These are phyloP conservation scores for Heliconius nattereri DNA, from an alignment of 1,140 invertebrate species.

Conservation along the genomic window DNA sequence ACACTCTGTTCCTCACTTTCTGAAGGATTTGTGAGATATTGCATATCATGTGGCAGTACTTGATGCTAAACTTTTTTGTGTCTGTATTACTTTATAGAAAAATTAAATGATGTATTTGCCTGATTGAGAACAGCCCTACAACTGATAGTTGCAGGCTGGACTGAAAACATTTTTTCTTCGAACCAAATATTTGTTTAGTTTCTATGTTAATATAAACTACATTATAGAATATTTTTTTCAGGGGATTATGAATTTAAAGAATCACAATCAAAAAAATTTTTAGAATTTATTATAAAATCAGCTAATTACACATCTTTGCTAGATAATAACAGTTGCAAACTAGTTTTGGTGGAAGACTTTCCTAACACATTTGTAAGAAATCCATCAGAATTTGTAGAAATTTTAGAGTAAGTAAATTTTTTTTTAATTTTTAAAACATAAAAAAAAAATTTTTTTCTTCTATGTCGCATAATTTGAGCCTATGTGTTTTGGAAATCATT, in stretches of 20 bases:
- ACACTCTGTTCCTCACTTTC: too few species aligned
- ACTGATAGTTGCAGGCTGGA: too few species aligned
- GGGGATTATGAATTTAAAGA: slow-evolving; percentile 73
- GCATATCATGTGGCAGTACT: too few species aligned
- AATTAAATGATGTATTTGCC: too few species aligned
- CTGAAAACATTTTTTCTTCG: too few species aligned
- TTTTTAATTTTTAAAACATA: background rate
- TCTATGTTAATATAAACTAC: background rate
- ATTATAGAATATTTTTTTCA: slow-evolving; percentile 46
- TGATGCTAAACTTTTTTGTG: too few species aligned
- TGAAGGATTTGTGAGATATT: too few species aligned
- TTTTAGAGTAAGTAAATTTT: slow-evolving; percentile 83
- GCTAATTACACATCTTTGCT: slow-evolving; percentile 86
- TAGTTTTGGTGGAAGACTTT: slow-evolving; percentile 88
- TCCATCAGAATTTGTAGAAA: slow-evolving; percentile 82
- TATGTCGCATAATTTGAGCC: too few species aligned
- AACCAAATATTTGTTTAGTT: background rate
- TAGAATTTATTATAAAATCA: slow-evolving; percentile 85
- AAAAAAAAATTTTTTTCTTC: too few species aligned
- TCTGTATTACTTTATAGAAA: too few species aligned
- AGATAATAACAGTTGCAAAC: slow-evolving; percentile 78
- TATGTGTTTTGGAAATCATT: too few species aligned
- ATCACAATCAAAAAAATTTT: slow-evolving; percentile 85
- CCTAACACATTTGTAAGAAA: slow-evolving; percentile 86
- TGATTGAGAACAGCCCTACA: too few species aligned